Conservation (phyloP, 2,888 invertebrate species). For the Acanthopleura granulata region DNA sequence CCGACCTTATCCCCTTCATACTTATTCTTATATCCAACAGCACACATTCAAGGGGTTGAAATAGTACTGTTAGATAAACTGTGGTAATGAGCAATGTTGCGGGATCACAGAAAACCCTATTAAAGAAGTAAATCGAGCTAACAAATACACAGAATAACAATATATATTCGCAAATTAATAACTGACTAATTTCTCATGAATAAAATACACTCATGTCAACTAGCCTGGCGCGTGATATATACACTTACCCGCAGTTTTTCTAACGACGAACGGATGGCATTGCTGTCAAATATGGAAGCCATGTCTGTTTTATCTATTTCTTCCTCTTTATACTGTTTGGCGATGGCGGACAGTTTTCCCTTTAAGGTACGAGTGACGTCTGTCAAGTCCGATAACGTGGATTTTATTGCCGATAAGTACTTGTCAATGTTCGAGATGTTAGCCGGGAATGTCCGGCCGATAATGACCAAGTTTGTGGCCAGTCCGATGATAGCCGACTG, state of each 20-base stretch:
- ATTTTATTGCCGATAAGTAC: constrained; percentile 1
- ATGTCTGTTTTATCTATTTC: constrained; percentile 2
- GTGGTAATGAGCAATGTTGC: no score
- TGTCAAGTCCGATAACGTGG: background rate
- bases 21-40: no score
- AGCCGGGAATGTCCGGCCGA: background rate
- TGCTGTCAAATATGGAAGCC: constrained; percentile 10
- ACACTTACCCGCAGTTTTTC: constrained; percentile 10
- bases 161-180: no score
- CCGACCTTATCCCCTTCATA: no score
- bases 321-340: background rate
- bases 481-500: background rate
- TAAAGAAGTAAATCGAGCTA: no score
- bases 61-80: no score
- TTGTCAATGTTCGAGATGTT: constrained; percentile 9
- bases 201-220: no score
- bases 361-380: background rate
- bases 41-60: no score
- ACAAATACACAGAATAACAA: no score
- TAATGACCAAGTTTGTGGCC: background rate
- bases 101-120: no score
- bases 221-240: background rate
- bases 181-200: no score
- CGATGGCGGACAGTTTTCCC: background rate
- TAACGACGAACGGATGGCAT: constrained; percentile 6